phyloP scores from a whole-genome alignment of 2,888 invertebrate species.

The Ormia ochracea region DNA sequence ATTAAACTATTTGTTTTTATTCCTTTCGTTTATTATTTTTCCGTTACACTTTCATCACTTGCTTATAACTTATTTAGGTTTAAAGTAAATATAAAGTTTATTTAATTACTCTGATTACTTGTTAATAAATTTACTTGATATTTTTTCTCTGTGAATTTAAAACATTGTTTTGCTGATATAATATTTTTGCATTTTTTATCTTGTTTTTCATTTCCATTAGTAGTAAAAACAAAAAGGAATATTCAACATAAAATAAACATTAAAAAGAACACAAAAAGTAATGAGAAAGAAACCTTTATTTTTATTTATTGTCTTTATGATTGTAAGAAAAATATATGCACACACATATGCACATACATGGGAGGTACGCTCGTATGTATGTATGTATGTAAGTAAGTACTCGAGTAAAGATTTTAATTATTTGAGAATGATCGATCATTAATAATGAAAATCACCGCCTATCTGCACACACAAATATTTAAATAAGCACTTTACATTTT shows the following conservation, averaged over 20 bases:
- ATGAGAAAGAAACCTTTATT: slow-evolving; percentile 42
- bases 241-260: slow-evolving; percentile 40
- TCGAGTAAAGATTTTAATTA: slow-evolving; percentile 6
- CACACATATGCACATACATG: not conserved
- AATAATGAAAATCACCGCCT: not conserved
- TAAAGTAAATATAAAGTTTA: not conserved
- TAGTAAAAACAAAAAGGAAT: slow-evolving; percentile 23
- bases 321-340: not conserved
- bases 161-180: not conserved
- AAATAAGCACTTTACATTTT: not conserved
- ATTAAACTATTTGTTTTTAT: not conserved
- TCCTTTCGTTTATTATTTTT: not conserved
- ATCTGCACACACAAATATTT: too few species aligned
- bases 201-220: slow-evolving; percentile 36
- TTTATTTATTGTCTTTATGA: slow-evolving; percentile 9
- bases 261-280: slow-evolving; percentile 38
- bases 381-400: too few species aligned
- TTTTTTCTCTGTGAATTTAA: not conserved
- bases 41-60: not conserved
- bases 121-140: not conserved
- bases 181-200: slow-evolving; percentile 3
- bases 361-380: too few species aligned
- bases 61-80: not conserved
- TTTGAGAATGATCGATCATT: not conserved
- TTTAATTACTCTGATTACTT: not conserved